Conservation (phyloP, 2,797 vertebrate species). For the Sebastes alutus region DNA sequence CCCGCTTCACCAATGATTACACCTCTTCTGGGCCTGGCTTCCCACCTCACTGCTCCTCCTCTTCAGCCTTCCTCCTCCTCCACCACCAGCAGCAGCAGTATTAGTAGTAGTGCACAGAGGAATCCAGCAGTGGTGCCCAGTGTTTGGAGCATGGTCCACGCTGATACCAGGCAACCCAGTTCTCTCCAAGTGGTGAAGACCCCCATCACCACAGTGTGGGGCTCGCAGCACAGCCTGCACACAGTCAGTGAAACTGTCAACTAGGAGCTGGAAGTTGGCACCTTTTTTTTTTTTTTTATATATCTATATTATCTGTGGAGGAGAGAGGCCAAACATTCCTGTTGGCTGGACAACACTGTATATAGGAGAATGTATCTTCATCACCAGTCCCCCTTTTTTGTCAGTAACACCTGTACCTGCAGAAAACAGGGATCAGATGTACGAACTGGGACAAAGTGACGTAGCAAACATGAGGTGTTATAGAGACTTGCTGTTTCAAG, state of each 20-base stretch:
- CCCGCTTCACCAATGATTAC: background rate
- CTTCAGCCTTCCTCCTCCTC: constrained; percentile 31
- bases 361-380: constrained; percentile 62
- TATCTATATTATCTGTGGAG: background rate
- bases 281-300: background rate
- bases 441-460: constrained; percentile 13
- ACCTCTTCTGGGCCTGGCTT: constrained; percentile 43
- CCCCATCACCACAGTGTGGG: constrained; percentile 76
- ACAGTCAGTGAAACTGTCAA: constrained; percentile 81
- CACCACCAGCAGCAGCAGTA: background rate
- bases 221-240: constrained; percentile 72
- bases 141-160: constrained; percentile 79
- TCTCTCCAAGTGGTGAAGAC: constrained; percentile 65
- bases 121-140: constrained; percentile 60
- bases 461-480: constrained; percentile 1
- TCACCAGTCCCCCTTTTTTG: constrained; percentile 7
- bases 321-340: constrained; percentile 10
- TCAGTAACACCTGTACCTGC: constrained; percentile 30
- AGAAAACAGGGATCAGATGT: background rate
- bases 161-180: constrained; percentile 63
- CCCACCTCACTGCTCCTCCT: constrained; percentile 35
- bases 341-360: constrained; percentile 47
- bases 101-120: constrained; percentile 40
- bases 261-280: constrained; percentile 45
- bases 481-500: constrained; percentile 41